These are phyloP conservation scores for Oasisia sp. DNA, from an alignment of 2,888 invertebrate genomes.

Conservation along the genomic window DNA sequence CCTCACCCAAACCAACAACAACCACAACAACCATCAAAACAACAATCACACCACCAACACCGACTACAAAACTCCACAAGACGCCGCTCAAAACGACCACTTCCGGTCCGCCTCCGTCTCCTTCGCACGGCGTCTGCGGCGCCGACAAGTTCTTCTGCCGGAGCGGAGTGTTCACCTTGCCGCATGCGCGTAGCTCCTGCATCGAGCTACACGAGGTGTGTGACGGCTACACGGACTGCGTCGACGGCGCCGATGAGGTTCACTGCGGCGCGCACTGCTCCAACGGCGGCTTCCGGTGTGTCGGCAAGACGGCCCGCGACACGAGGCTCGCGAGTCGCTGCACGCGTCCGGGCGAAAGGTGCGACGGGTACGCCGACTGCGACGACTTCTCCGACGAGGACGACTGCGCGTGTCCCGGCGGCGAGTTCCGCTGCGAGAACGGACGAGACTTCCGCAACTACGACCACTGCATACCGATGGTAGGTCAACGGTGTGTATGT, in stretches of 20 bases:
- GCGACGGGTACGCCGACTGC: slow-evolving; percentile 38
- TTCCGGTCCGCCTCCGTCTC: not conserved
- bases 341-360: slow-evolving; percentile 33
- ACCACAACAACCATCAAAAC: not conserved
- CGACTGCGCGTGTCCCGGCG: slow-evolving; percentile 34
- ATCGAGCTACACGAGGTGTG: slow-evolving; percentile 31
- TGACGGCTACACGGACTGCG: slow-evolving; percentile 35
- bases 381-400: slow-evolving; percentile 35
- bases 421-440: slow-evolving; percentile 38
- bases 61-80: not conserved
- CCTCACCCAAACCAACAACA: not conserved
- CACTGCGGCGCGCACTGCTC: slow-evolving; percentile 30
- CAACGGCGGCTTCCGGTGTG: slow-evolving; percentile 36
- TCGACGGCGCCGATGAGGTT: slow-evolving; percentile 25
- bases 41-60: not conserved
- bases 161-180: slow-evolving; percentile 27
- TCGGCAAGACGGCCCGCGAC: slow-evolving; percentile 27
- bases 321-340: slow-evolving; percentile 28
- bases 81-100: not conserved
- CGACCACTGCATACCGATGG: slow-evolving; percentile 34
- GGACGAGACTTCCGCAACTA: slow-evolving; percentile 33
- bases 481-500: not conserved
- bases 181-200: slow-evolving; percentile 21
- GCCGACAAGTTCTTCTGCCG: slow-evolving; percentile 25
- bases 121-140: slow-evolving; percentile 4